Conservation (phyloP, 2,113 vertebrate genomes). For the Menura novaehollandiae region DNA sequence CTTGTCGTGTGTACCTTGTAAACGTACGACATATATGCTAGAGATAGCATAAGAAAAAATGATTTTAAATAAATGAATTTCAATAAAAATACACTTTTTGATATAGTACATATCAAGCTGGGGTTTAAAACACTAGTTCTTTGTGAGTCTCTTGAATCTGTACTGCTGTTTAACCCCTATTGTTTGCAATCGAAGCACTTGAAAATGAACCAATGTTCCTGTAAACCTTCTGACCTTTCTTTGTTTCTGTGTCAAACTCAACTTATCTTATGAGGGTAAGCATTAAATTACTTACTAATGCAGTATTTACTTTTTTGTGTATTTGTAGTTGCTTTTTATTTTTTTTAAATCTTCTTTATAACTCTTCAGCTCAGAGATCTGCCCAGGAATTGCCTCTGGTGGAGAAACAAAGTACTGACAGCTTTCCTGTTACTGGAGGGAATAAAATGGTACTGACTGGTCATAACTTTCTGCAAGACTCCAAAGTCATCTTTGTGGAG, state of each 20-base stretch:
- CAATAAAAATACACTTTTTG: neutral
- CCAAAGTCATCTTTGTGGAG: slow-evolving; percentile 97
- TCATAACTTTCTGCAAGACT: slow-evolving; percentile 95
- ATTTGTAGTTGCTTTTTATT: neutral
- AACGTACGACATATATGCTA: neutral
- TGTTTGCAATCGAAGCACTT: neutral
- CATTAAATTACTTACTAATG: neutral
- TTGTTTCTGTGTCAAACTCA: neutral
- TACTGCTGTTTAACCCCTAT: neutral
- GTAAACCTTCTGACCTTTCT: neutral
- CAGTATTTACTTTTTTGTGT: neutral
- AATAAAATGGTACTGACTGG: slow-evolving; percentile 92
- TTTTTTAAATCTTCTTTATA: neutral
- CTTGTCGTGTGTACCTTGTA: neutral
- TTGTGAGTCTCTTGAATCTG: neutral
- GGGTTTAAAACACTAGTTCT: neutral
- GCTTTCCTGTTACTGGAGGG: slow-evolving; percentile 86
- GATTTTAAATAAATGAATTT: neutral
- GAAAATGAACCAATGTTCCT: neutral
- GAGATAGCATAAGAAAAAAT: neutral
- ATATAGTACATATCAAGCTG: neutral
- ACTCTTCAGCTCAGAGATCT: slow-evolving; percentile 86
- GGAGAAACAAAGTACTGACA: slow-evolving; percentile 92
- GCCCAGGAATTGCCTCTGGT: slow-evolving; percentile 97
- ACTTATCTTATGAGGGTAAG: neutral